phyloP scores from a whole-genome alignment of 92 coral and sea anemone genomes.

The Epizoanthus illoricatus region DNA sequence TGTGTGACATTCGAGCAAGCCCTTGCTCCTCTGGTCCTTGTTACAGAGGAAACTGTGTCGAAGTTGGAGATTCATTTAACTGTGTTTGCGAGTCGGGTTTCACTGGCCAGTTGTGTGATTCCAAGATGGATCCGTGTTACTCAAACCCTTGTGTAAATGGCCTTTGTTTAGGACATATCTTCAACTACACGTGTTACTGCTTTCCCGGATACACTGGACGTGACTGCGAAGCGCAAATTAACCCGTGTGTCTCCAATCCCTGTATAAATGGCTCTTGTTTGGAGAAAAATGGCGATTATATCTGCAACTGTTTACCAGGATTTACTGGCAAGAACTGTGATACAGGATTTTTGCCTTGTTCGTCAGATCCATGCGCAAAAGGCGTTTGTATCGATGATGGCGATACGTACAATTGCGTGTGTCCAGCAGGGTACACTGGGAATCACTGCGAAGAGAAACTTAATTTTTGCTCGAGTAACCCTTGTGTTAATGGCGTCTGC shows the following conservation, averaged over 20 bases:
- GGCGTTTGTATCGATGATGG: conserved; percentile 35
- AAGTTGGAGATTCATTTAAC: conserved; percentile 28
- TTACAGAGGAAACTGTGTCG: conserved; percentile 64
- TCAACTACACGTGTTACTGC: conserved; percentile 63
- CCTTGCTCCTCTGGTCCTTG: conserved; percentile 65
- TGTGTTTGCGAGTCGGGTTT: conserved; percentile 57
- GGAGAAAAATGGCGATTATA: conserved; percentile 30
- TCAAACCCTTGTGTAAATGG: conserved; percentile 71
- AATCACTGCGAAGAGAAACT: conserved; percentile 29
- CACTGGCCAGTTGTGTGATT: conserved; percentile 50
- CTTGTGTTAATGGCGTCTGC: conserved; percentile 71
- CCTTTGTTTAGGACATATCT: conserved; percentile 42
- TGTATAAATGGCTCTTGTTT: conserved; percentile 70
- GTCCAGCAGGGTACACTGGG: conserved; percentile 47
- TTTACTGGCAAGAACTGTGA: conserved; percentile 58
- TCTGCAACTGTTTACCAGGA: conserved; percentile 56
- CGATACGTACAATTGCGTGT: conserved; percentile 36
- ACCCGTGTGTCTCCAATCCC: conserved; percentile 58
- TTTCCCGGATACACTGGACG: conserved; percentile 64
- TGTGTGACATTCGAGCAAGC: conserved; percentile 49
- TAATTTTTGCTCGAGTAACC: conserved; percentile 49
- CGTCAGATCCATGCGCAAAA: conserved; percentile 40
- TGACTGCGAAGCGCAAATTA: conserved; percentile 48
- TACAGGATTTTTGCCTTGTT: conserved; percentile 41
- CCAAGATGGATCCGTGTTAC: conserved; percentile 51